Evolutionary conservation across 2,888 invertebrate genomes (phyloP), one percentile per base, ranked within the genome.

Genomic region (Formica aserva): DNA sequence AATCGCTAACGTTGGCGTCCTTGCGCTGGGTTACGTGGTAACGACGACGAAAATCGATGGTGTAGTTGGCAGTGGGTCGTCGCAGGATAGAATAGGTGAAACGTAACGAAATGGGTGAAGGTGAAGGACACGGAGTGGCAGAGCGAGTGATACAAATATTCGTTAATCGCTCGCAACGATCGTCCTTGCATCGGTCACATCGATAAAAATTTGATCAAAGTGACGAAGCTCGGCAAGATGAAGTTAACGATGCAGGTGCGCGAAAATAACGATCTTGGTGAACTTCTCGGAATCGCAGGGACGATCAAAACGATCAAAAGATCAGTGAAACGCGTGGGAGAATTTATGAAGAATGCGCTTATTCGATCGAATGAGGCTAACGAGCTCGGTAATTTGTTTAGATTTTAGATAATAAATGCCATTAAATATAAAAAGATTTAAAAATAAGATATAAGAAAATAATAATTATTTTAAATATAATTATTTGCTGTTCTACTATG

Each of bases 1-100:
- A 80, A 60, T 80, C 72, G 55, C 74, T 45, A 84, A 66, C 67
- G 62, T 48, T 72, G 65, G 60, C 65, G 88, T 82, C 88, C 90
- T 89, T 90, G 90, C 82, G 83, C 85, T 82, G 83, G 86, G 87
- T 90, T 86, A 88, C 81, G 76, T 82, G 88, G 85, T 87, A 88
- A 72, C 78, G 80, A 55, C 85, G 84, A 89, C 89, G 87, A 89
- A 89, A 89, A 89, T 89, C 89, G 87, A 89, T 89, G 90, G 87
- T 86, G 84, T 86, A 86, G 85, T 82, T 85, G 80, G 88, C 67
- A 81, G 85, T 86, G 81, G 85, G 90, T 85, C 75, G 85, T 60
- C 63, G 85, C 66, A 86, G 87, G 90, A 90, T 88, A 86, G 74
- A 83, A 90, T 88, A 86, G 74, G 84, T 65, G 84, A 81, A 80